Evolutionary conservation across 2,888 invertebrate species (phyloP).

Genomic region (Hypena proboscidalis): DNA sequence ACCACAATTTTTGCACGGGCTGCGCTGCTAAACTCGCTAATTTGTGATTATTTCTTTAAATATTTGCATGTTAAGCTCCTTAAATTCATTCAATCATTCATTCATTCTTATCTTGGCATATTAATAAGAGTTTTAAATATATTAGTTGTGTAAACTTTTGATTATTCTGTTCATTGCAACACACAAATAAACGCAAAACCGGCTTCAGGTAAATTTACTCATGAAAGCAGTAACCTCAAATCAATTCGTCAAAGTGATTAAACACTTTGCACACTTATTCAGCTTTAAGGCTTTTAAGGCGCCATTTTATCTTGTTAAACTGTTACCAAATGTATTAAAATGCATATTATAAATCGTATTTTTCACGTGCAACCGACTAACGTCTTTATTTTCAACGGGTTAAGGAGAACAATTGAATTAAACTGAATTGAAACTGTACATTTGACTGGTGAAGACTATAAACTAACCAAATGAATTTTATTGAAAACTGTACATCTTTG

Average conservation of each 20-base stretch:
- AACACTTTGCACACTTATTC: constrained; percentile 11
- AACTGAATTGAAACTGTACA: constrained; percentile 12
- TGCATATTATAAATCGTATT: neutral
- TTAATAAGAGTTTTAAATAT: too few relatives aligned
- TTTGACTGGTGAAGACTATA: constrained; percentile 2
- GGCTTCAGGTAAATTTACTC: constrained; percentile 1
- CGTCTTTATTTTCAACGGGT: neutral
- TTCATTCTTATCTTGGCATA: too few relatives aligned
- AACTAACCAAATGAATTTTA: constrained; percentile 9
- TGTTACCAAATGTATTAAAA: constrained; percentile 10
- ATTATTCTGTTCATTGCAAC: neutral
- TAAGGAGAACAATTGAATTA: constrained; percentile 2
- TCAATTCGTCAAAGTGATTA: constrained; percentile 33
- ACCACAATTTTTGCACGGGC: too few relatives aligned
- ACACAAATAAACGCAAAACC: constrained; percentile 15
- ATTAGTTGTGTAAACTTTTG: too few relatives aligned
- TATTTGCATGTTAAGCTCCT: too few relatives aligned
- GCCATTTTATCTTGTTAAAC: constrained; percentile 13
- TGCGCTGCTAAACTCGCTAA: too few relatives aligned
- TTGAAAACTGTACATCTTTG: constrained; percentile 9
- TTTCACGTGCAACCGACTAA: neutral
- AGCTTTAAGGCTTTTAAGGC: constrained; percentile 10
- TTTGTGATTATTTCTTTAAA: too few relatives aligned
- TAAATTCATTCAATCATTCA: too few relatives aligned
- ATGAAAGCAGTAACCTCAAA: constrained; percentile 31